Evolutionary conservation across 1,140 invertebrate genomes (phyloP), one percentile per base, ranked within the genome.

Genomic region (Microplitis mediator): DNA sequence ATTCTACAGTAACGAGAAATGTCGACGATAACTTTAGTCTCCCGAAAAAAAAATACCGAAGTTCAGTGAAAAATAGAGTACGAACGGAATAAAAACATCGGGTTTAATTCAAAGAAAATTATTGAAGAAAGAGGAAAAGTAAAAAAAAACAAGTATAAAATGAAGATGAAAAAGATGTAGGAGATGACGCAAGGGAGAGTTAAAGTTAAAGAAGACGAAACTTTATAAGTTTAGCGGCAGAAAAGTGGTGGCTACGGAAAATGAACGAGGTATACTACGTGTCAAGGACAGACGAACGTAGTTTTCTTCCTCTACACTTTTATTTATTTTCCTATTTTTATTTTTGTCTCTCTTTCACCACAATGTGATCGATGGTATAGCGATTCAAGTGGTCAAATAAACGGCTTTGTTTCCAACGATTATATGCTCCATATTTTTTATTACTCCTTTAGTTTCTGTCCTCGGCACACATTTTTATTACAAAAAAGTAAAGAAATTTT

Each of bases 191-290:
- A 70, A 62, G 73, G 51, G 69, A 63, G 73, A 74, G 39, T 56
- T 56, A 4, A 45, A 68, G 56, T 68, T 56, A 51, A 34, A 56
- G 4, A 51, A 56, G 52, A 56, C 52, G n/a, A 56, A 23, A 45
- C 39, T 45, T 45, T 45, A 9, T 9, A 45, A 45, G 39, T 45
- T 56, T 14, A 56, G 36, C 3, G 8, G 16, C n/a, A 75, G 75
- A 45, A 74, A 78, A 65, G 82, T 81, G 72, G 6, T 45, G 39
- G 39, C 11, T 58, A 9, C 4, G 23, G 78, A 82, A 76, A 83
- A 81, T 76, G 80, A 82, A 77, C 78, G 77, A 78, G 77, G 76
- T 72, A 80, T 77, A 76, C 77, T 77, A 62, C 72, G 69, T 74
- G 81, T 83, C 72, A 81, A 80, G 75, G 73, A 74, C 75, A 75